Percentiles rank a stretch among this genome's conserved stretches.
phyloP scores from a whole-genome alignment of 2,797 vertebrate genomes.

The Cyclura pinguis region DNA sequence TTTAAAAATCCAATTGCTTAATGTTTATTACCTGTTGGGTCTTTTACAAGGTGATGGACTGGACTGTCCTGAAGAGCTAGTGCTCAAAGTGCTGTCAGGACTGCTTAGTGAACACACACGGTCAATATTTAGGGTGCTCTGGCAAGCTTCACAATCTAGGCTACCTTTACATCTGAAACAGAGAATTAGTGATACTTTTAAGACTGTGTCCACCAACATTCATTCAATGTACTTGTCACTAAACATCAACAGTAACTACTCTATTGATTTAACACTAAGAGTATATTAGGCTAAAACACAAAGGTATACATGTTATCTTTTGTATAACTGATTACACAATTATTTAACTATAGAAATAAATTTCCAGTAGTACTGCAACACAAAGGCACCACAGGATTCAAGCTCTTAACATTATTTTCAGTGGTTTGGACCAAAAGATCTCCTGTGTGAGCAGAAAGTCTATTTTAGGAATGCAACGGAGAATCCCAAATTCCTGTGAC shows the following conservation, averaged over 20 bases:
- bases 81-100: slow-evolving; percentile 96
- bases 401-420: background rate
- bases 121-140: slow-evolving; percentile 95
- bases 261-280: background rate
- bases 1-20: background rate
- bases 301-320: background rate
- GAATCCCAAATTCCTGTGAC: background rate
- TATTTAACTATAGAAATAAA: no score
- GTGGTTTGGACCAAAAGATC: background rate
- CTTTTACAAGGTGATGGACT: slow-evolving; percentile 95
- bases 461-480: background rate
- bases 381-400: no score
- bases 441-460: background rate
- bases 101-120: slow-evolving; percentile 97
- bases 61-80: slow-evolving; percentile 93
- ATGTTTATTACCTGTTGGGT: slow-evolving; percentile 88
- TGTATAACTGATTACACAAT: no score
- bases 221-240: background rate
- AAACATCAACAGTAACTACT: background rate
- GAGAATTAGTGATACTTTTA: slow-evolving; percentile 27
- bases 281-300: background rate
- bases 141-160: slow-evolving; percentile 95
- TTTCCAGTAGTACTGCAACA: no score
- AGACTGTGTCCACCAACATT: background rate
- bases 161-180: slow-evolving; percentile 91